phyloP scores from a whole-genome alignment of 2,113 vertebrate genomes.

The Dipodomys merriami region DNA sequence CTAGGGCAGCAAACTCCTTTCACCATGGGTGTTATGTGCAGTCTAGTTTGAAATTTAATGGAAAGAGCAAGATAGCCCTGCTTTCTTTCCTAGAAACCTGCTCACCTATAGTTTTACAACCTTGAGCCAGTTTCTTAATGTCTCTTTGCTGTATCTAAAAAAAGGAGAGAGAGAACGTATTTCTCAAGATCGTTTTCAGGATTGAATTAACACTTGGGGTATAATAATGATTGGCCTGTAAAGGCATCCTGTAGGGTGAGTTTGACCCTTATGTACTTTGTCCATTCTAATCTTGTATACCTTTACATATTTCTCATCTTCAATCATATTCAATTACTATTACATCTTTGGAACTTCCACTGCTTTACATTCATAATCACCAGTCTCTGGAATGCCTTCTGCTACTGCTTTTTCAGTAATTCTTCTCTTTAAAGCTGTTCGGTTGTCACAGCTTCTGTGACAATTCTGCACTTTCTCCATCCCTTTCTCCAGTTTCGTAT shows the following conservation, averaged over 20 bases:
- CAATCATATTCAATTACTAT: background rate
- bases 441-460: background rate
- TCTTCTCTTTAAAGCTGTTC: slow-evolving; percentile 20
- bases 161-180: background rate
- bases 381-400: background rate
- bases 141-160: background rate
- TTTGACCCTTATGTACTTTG: background rate
- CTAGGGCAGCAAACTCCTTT: background rate
- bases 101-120: background rate
- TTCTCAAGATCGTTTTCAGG: background rate
- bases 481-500: no score
- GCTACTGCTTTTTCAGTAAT: background rate
- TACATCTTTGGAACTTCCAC: background rate
- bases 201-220: background rate
- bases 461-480: background rate
- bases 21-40: background rate
- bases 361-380: background rate
- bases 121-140: background rate
- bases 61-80: background rate
- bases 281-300: background rate
- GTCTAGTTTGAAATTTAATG: slow-evolving; percentile 8
- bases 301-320: background rate
- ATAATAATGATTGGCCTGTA: background rate
- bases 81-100: slow-evolving; percentile 12
- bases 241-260: background rate